Conservation (phyloP, 2,888 invertebrate species). For the Lomographa bimaculata region DNA sequence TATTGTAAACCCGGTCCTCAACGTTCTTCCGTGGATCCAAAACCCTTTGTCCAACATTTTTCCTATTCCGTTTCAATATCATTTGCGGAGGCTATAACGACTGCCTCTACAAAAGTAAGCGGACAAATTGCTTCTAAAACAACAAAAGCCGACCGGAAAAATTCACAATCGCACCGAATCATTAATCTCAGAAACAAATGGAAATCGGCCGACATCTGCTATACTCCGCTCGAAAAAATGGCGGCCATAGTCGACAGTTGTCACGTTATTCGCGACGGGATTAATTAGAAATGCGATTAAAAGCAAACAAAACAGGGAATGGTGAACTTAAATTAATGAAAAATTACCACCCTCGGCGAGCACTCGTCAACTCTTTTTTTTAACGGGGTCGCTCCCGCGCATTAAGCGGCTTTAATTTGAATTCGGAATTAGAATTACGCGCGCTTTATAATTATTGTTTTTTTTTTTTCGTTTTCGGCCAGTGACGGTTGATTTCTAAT, state of each 20-base stretch:
- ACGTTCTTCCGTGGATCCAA: constrained; percentile 33
- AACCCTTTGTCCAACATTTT: constrained; percentile 55
- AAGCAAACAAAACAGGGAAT: constrained; percentile 84
- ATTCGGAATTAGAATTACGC: constrained; percentile 84
- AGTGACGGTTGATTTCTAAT: constrained; percentile 76
- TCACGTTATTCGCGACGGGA: constrained; percentile 84
- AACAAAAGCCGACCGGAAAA: constrained; percentile 83
- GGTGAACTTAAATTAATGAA: constrained; percentile 84
- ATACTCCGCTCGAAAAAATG: constrained; percentile 77
- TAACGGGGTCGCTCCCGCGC: constrained; percentile 81
- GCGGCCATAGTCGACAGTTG: constrained; percentile 82
- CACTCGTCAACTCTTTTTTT: constrained; percentile 83
- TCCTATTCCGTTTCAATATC: constrained; percentile 70
- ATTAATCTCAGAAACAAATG: constrained; percentile 84
- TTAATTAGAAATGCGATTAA: constrained; percentile 84
- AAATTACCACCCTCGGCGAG: constrained; percentile 83
- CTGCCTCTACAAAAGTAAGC: constrained; percentile 80
- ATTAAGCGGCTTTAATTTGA: constrained; percentile 84
- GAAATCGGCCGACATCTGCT: constrained; percentile 83
- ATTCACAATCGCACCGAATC: constrained; percentile 83
- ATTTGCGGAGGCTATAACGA: constrained; percentile 77
- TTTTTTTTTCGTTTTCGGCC: constrained; percentile 69
- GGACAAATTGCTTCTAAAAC: constrained; percentile 84
- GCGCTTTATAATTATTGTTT: constrained; percentile 83
- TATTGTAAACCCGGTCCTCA: constrained; percentile 30